Base-by-base conservation (phyloP, 1,140 invertebrate species). In the Coenobita brevimanus region DNA sequence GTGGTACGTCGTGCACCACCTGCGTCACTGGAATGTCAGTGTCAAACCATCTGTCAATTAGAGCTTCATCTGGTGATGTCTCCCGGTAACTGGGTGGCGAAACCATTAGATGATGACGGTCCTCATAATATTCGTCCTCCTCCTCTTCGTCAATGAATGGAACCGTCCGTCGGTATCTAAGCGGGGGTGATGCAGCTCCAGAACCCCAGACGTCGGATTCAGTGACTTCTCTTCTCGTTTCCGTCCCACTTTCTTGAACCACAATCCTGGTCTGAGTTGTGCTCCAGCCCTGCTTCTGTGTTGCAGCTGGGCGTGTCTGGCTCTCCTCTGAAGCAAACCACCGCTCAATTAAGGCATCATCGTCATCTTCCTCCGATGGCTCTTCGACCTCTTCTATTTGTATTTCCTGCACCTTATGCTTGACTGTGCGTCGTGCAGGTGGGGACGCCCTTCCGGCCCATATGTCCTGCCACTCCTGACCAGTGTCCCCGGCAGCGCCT, bases 301-400 rank as follows among this genome's bases (percentile, higher is more conserved):
- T 17, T 27, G 21, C 36, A 33, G 67, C 17, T 0, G 27, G 3
- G 17, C 27, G 27, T 27, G 17, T 17, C 6, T 17, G 46, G 6
- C 6, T 50, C 46, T 50, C 27, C 27, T 71, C 67, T 27, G 67
- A 71, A 38, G 27, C 67, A 71, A 71, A 71, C 67, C 67, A 71
- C 67, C 67, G n/a, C 24, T 71, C 67, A 2, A 71, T 33, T 27
- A 71, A 38, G n/a, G n/a, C 67, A 17, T 71, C 67, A 17, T 71
- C 67, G 17, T 71, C 67, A 33, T 27, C 27, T 24, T 71, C 67
- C 36, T 27, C 27, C 36, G n/a, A 21, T 38, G 3, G 17, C n/a
- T 71, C 27, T 33, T n/a, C n/a, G n/a, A n/a, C n/a, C n/a, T 13
- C 67, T 27, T 33, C 27, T 71, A 33, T 38, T 33, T 17, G 67